Evolutionary conservation across 2,888 invertebrate genomes (phyloP).

Genomic region (Limnephilus lunatus): DNA sequence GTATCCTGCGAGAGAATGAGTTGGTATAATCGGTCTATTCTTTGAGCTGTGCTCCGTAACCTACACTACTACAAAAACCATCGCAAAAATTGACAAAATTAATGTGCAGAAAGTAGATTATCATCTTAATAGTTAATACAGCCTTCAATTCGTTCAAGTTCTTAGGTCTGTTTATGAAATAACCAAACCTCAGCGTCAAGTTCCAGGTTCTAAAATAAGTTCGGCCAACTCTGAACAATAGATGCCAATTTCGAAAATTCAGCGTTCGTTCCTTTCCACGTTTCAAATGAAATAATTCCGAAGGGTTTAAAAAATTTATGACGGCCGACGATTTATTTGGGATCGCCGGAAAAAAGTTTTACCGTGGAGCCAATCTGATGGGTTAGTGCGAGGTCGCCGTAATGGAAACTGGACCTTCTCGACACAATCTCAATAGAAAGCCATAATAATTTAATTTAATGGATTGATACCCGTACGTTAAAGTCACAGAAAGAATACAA

Average conservation of each 20-base stretch:
- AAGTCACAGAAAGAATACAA: no score
- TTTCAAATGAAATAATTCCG: conserved; percentile 51
- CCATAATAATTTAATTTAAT: not conserved
- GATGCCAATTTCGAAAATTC: not conserved
- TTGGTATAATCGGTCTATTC: no score
- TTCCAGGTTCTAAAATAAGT: not conserved
- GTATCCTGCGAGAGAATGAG: no score
- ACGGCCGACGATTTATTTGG: conserved; percentile 56
- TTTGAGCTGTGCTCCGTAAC: no score
- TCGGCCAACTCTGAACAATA: not conserved
- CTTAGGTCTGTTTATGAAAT: not conserved
- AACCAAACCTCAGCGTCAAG: not conserved
- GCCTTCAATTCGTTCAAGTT: not conserved
- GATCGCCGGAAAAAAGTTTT: conserved; percentile 31
- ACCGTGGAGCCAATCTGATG: not conserved
- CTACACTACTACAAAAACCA: not conserved
- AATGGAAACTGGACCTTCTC: not conserved
- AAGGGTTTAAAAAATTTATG: conserved; percentile 54
- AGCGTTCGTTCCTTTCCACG: not conserved
- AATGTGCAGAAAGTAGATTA: not conserved
- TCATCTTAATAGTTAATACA: not conserved
- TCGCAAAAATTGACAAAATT: not conserved
- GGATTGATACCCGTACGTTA: no score
- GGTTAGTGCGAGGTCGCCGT: conserved; percentile 10
- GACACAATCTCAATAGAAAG: not conserved